Evolutionary conservation across 2,113 vertebrate genomes (phyloP).

Genomic region (Lophotis ruficrista): DNA sequence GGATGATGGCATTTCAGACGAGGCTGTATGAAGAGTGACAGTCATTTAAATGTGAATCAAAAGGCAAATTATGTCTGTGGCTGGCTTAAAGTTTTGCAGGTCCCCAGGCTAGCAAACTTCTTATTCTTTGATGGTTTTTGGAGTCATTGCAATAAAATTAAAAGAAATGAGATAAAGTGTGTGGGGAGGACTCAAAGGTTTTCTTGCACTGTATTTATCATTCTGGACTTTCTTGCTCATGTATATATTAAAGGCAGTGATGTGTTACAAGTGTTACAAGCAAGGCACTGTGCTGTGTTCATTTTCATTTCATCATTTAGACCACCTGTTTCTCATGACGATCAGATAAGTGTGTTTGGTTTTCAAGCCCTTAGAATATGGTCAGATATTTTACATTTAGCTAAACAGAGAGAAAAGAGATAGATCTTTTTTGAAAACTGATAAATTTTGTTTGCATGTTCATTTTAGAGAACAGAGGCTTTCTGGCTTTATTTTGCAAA

Average conservation of each 20-base stretch:
- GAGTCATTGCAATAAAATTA: not conserved
- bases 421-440: not conserved
- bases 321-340: not conserved
- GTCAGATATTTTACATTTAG: not conserved
- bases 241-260: not conserved
- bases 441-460: not conserved
- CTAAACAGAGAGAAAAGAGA: not conserved
- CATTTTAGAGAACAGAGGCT: not conserved
- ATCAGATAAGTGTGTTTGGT: not conserved
- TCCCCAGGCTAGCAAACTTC: not conserved
- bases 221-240: not conserved
- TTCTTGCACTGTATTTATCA: not conserved
- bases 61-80: not conserved
- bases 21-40: not conserved
- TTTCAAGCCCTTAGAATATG: not conserved
- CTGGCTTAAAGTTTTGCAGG: not conserved
- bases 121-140: not conserved
- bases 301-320: not conserved
- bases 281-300: not conserved
- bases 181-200: not conserved
- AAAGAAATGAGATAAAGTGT: not conserved
- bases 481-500: not conserved
- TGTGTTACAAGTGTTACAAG: not conserved
- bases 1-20: not conserved
- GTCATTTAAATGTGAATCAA: not conserved